phyloP scores from a whole-genome alignment of 1,140 invertebrate genomes.

The Panulirus ornatus region DNA sequence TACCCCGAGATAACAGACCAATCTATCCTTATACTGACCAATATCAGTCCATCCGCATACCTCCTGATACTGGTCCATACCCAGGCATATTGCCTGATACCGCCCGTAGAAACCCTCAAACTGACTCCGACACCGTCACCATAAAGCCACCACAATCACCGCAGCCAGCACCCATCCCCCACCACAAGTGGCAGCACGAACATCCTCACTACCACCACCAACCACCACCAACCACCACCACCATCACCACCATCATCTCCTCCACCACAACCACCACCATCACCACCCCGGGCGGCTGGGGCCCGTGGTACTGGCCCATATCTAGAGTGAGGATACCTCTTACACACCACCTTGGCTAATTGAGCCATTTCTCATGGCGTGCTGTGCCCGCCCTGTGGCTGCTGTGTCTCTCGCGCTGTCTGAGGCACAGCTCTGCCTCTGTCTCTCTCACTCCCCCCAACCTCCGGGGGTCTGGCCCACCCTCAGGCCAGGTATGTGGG shows the following conservation, averaged over 20 bases:
- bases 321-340: slow-evolving; percentile 24
- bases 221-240: background rate
- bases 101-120: too few species aligned
- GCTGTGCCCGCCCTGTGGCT: background rate
- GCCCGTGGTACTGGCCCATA: slow-evolving; percentile 18
- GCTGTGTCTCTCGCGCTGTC: background rate
- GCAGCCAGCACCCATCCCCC: background rate
- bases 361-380: slow-evolving; percentile 39
- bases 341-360: slow-evolving; percentile 28
- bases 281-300: background rate
- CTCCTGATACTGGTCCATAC: too few species aligned
- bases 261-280: background rate
- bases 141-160: slow-evolving; percentile 2
- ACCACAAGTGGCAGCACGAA: background rate
- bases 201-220: background rate
- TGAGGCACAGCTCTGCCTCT: background rate
- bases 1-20: too few species aligned
- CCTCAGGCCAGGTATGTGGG: too few species aligned
- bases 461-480: background rate
- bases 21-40: too few species aligned
- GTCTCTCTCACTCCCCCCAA: background rate
- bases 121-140: background rate
- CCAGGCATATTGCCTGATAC: too few species aligned
- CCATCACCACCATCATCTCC: background rate
- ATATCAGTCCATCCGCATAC: too few species aligned